Percentiles rank a stretch among this genome's conserved stretches.
Conservation (phyloP, 2,888 invertebrate genomes). For the Exocentrus adspersus region DNA sequence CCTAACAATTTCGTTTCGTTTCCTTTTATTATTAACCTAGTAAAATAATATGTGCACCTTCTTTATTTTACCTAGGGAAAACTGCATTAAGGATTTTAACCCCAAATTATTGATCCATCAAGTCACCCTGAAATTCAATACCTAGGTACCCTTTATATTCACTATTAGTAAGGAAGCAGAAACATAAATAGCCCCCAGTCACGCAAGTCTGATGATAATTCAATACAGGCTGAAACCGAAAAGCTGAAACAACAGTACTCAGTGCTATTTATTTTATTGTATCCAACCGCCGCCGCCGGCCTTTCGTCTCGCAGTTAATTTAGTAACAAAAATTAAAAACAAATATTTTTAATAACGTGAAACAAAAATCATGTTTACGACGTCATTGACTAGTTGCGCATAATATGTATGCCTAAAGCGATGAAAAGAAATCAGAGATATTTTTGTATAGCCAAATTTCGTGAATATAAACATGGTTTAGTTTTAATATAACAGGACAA, state of each 20-base stretch:
- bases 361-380: not conserved
- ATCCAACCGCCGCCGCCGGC: not conserved
- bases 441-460: too few relatives aligned
- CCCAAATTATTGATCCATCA: slow-evolving; percentile 22
- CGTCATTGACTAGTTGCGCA: too few relatives aligned
- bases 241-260: slow-evolving; percentile 21
- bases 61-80: too few relatives aligned
- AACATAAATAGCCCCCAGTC: slow-evolving; percentile 30
- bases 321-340: not conserved
- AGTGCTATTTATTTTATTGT: slow-evolving; percentile 11
- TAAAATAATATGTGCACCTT: too few relatives aligned
- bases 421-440: too few relatives aligned
- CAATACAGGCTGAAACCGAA: slow-evolving; percentile 22
- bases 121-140: slow-evolving; percentile 22
- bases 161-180: slow-evolving; percentile 9
- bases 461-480: too few relatives aligned
- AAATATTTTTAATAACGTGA: not conserved
- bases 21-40: too few relatives aligned
- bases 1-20: too few relatives aligned
- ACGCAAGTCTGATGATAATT: slow-evolving; percentile 26
- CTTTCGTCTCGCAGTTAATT: not conserved
- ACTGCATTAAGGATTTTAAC: slow-evolving; percentile 15
- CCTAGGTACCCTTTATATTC: slow-evolving; percentile 20
- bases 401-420: too few relatives aligned
- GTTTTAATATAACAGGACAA: too few relatives aligned